Conservation (phyloP, 2,888 invertebrate species). For the Ormyrus nitidulus region DNA sequence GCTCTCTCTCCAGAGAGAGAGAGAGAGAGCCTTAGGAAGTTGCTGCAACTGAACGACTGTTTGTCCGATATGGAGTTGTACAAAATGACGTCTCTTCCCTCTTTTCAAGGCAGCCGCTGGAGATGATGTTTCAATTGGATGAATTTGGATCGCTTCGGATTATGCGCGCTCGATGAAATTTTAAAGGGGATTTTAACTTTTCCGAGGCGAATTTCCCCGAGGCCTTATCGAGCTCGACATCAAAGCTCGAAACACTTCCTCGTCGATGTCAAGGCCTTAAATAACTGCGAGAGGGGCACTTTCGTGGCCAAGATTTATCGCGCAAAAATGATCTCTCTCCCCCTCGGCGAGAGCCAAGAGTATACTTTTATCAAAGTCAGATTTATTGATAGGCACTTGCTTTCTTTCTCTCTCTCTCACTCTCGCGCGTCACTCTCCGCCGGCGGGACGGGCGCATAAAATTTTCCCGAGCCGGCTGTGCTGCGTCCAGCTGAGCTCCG, state of each 20-base stretch:
- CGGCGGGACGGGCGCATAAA: background rate
- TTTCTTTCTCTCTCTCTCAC: too few species aligned
- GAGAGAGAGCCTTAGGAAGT: slow-evolving; percentile 19
- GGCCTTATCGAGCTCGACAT: too few species aligned
- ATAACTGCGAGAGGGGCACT: too few species aligned
- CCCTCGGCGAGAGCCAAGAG: background rate
- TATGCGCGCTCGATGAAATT: background rate
- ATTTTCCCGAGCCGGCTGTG: background rate
- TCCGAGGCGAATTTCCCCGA: too few species aligned
- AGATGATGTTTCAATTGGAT: slow-evolving; percentile 27
- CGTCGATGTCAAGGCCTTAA: too few species aligned
- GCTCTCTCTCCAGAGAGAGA: slow-evolving; percentile 8
- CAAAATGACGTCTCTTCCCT: slow-evolving; percentile 20
- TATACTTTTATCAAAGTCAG: background rate
- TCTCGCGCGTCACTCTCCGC: background rate
- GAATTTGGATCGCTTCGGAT: slow-evolving; percentile 1
- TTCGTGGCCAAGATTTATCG: background rate
- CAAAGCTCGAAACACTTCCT: too few species aligned
- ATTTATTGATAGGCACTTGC: slow-evolving; percentile 20
- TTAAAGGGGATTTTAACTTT: too few species aligned
- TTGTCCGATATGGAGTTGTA: background rate
- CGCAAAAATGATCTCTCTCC: background rate
- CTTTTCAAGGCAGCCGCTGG: background rate
- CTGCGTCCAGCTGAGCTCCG: too few species aligned
- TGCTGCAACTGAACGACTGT: slow-evolving; percentile 1